phyloP scores from a whole-genome alignment of 92 coral and sea anemone species.

The Montipora capitata region DNA sequence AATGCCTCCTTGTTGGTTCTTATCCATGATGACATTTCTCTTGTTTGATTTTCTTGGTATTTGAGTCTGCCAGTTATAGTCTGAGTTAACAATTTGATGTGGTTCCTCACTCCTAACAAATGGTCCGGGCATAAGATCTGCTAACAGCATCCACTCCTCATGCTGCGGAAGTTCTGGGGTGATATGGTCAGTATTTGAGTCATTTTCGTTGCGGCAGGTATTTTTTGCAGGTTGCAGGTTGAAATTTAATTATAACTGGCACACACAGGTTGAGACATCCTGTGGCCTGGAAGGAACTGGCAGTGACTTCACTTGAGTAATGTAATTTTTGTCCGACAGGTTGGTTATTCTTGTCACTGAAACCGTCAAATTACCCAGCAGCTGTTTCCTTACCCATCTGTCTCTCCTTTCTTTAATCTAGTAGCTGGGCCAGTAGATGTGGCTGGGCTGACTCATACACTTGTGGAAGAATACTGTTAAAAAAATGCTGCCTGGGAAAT shows the following conservation, averaged over 20 bases:
- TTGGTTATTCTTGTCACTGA: conserved; percentile 28
- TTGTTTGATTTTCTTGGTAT: conserved; percentile 26
- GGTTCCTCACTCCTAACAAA: conserved; percentile 19
- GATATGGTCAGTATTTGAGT: conserved; percentile 13
- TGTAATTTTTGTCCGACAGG: conserved; percentile 38
- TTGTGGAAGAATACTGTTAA: conserved; percentile 47
- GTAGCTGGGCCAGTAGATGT: conserved; percentile 22
- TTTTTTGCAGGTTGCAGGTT: no score
- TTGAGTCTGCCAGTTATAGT: conserved; percentile 42
- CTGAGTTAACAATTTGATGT: conserved; percentile 5
- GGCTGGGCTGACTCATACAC: conserved; percentile 37
- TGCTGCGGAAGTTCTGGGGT: conserved; percentile 36
- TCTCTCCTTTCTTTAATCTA: conserved; percentile 47
- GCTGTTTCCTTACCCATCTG: conserved; percentile 47
- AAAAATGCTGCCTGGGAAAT: conserved; percentile 42
- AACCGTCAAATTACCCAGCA: conserved; percentile 26
- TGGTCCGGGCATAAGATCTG: conserved; percentile 46
- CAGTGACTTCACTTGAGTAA: conserved; percentile 10
- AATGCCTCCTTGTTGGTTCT: conserved; percentile 24
- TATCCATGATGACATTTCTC: conserved; percentile 47
- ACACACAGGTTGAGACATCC: conserved; percentile 31
- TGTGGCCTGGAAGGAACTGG: conserved; percentile 36
- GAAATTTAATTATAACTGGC: no score
- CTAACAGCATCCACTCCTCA: conserved; percentile 68
- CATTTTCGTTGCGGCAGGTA: not conserved